These are phyloP conservation scores for Strigamia crassipes DNA, from an alignment of 2,888 invertebrate genomes.

Conservation along the genomic window DNA sequence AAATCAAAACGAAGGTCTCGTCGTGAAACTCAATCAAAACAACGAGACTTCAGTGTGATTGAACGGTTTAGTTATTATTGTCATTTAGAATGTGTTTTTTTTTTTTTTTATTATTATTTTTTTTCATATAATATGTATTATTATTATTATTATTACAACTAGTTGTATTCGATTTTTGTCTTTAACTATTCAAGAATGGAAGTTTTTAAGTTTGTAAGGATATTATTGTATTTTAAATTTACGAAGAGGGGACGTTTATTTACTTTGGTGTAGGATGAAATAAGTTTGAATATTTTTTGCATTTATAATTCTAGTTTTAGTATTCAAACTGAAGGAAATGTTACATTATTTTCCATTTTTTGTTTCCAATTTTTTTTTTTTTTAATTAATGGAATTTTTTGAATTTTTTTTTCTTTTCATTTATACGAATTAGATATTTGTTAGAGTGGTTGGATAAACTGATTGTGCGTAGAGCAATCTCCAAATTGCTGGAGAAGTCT, in stretches of 20 bases:
- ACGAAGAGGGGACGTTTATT: not conserved
- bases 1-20: not conserved
- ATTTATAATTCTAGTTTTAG: not conserved
- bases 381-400: too few relatives aligned
- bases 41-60: conserved; percentile 26
- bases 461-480: not conserved
- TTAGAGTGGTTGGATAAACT: not conserved
- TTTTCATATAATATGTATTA: too few relatives aligned
- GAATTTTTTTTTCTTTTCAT: not conserved
- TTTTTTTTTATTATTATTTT: too few relatives aligned
- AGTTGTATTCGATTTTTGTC: not conserved
- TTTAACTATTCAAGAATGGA: conserved; percentile 4
- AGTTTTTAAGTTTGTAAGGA: not conserved
- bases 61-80: not conserved
- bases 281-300: not conserved
- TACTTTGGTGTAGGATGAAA: not conserved
- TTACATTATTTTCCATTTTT: too few relatives aligned
- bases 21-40: conserved; percentile 13
- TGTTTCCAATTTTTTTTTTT: not conserved
- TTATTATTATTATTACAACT: conserved; percentile 6
- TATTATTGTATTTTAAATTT: not conserved
- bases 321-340: not conserved
- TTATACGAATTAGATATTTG: not conserved
- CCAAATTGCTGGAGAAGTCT: not conserved
- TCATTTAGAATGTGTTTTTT: not conserved